phyloP scores from a whole-genome alignment of 2,888 invertebrate species.

The Copidosoma aretas region DNA sequence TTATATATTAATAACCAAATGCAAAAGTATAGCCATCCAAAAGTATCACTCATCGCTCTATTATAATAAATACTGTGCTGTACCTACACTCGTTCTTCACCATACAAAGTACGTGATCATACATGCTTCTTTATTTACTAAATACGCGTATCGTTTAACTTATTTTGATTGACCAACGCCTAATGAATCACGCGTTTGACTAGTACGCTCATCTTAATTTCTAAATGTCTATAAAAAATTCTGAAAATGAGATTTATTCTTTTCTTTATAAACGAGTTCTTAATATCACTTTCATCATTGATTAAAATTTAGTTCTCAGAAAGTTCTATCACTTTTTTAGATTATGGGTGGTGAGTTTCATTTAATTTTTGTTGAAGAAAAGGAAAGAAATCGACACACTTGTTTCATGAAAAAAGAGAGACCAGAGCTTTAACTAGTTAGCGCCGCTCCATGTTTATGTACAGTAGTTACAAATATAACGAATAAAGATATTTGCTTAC shows the following conservation, averaged over 20 bases:
- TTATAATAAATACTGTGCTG: no score
- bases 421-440: background rate
- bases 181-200: background rate
- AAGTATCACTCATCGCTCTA: no score
- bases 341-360: slow-evolving; percentile 14
- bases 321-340: no score
- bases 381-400: background rate
- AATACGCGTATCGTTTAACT: no score
- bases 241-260: background rate
- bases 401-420: background rate
- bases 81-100: no score
- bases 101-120: no score
- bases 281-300: no score
- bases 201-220: background rate
- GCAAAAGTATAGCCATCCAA: no score
- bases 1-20: no score
- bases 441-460: background rate
- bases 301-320: no score
- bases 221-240: background rate
- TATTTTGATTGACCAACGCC: background rate
- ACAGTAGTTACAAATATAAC: slow-evolving; percentile 3
- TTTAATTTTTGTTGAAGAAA: background rate
- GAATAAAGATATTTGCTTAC: slow-evolving; percentile 9
- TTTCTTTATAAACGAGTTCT: no score
- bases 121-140: no score